Evolutionary conservation across 2,797 vertebrate species (phyloP), one percentile per base, ranked within the genome.

Genomic region (Halcyon chelicuti): DNA sequence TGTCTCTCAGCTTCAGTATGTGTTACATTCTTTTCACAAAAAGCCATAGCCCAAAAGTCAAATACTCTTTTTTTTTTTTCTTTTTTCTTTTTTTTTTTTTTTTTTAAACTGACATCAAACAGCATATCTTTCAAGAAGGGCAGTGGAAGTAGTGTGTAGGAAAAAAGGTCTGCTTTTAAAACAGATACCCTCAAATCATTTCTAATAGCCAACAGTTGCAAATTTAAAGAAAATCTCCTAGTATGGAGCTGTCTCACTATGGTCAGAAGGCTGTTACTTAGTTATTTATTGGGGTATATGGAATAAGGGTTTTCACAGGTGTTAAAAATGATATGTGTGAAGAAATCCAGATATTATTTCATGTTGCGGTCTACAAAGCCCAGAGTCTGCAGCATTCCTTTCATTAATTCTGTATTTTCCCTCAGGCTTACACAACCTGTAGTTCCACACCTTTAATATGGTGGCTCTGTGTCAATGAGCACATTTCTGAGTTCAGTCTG

Each of bases 241-340:
- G 55, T 12, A 47, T 28, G 22, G 88, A 93, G 87, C 73, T 86
- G 92, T 55, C 60, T 91, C 37, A 6, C n/a, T 14, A 20, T 44
- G 57, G 47, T 87, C 83, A 83, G 57, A 96, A 60, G 55, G 74
- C 74, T 95, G 42, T 75, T 86, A 84, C 49, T 93, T 90, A 57
- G 39, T 70, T 93, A 67, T 90, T 94, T 96, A 73, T 94, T 85
- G 79, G 74, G 62, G 63, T 91, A 81, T 29, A 65, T 74, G 33
- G 58, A 90, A 94, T 94, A 72, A 67, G 76, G 52, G n/a, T 83
- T 83, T 93, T 89, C 84, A 67, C 28, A 95, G 84, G 40, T 15
- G 7, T 60, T 33, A 82, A 86, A 76, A 73, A 86, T 70, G 23
- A 67, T 4, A 25, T 4, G 12, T n/a, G 42, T 61, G 71, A 80